phyloP scores from a whole-genome alignment of 2,797 vertebrate species.

The Trematomus bernacchii region DNA sequence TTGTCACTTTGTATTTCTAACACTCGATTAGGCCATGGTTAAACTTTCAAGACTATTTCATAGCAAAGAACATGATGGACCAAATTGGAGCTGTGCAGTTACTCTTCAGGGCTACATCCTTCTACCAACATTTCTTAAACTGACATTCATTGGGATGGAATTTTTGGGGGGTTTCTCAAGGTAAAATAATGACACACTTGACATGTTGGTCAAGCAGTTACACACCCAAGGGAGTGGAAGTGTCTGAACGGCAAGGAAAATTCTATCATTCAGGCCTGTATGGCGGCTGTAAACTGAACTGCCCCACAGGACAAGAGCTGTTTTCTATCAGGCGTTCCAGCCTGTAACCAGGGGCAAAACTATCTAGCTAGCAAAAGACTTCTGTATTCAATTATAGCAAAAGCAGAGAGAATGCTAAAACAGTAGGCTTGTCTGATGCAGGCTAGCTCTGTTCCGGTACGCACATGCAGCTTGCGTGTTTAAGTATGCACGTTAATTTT shows the following conservation, averaged over 20 bases:
- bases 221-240: constrained; percentile 57
- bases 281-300: constrained; percentile 67
- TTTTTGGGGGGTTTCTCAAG: constrained; percentile 43
- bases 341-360: constrained; percentile 66
- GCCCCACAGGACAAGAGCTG: constrained; percentile 71
- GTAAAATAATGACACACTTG: constrained; percentile 58
- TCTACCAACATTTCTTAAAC: constrained; percentile 18
- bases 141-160: constrained; percentile 27
- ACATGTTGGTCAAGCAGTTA: constrained; percentile 55
- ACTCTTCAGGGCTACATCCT: constrained; percentile 16
- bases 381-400: constrained; percentile 77
- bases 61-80: constrained; percentile 17
- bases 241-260: constrained; percentile 62
- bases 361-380: constrained; percentile 60
- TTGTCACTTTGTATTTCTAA: constrained; percentile 54
- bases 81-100: constrained; percentile 7
- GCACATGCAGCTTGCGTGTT: constrained; percentile 25
- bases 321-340: constrained; percentile 76
- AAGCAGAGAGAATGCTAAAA: constrained; percentile 64
- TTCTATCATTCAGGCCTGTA: constrained; percentile 48
- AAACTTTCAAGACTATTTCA: constrained; percentile 34
- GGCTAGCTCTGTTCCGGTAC: constrained; percentile 14
- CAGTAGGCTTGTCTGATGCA: constrained; percentile 60
- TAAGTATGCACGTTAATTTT: constrained; percentile 21
- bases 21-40: constrained; percentile 12